phyloP scores from a whole-genome alignment of 2,888 invertebrate species.

The Erebia ligea region DNA sequence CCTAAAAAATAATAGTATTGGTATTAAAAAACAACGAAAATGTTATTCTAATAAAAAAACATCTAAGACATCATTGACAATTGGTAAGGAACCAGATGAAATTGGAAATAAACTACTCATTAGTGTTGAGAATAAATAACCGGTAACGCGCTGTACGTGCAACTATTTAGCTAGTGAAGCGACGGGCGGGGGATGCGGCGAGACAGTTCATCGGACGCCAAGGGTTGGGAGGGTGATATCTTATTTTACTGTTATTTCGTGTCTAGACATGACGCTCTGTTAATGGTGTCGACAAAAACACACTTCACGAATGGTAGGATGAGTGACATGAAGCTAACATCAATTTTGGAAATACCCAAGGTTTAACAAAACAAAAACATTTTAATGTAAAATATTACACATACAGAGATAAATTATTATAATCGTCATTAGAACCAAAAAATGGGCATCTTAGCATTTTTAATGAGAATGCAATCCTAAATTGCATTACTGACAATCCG shows the following conservation, averaged over 20 bases:
- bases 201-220: slow-evolving; percentile 74
- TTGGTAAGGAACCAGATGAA: not conserved
- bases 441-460: no score
- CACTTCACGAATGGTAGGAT: slow-evolving; percentile 10
- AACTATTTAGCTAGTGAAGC: slow-evolving; percentile 33
- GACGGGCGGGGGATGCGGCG: slow-evolving; percentile 50
- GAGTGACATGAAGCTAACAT: not conserved
- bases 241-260: slow-evolving; percentile 55
- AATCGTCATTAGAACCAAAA: no score
- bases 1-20: no score
- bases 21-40: no score
- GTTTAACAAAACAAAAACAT: not conserved
- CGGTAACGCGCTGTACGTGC: slow-evolving; percentile 20
- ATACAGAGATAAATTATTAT: no score
- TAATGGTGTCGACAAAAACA: slow-evolving; percentile 23
- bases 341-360: not conserved
- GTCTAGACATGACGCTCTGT: slow-evolving; percentile 55
- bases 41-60: no score
- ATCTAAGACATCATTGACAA: no score
- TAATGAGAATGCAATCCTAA: no score
- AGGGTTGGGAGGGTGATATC: slow-evolving; percentile 51
- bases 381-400: not conserved
- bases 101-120: not conserved
- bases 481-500: no score
- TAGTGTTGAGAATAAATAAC: slow-evolving; percentile 10